Conservation (phyloP, 2,113 vertebrate genomes). For the Ardeotis arabs region DNA sequence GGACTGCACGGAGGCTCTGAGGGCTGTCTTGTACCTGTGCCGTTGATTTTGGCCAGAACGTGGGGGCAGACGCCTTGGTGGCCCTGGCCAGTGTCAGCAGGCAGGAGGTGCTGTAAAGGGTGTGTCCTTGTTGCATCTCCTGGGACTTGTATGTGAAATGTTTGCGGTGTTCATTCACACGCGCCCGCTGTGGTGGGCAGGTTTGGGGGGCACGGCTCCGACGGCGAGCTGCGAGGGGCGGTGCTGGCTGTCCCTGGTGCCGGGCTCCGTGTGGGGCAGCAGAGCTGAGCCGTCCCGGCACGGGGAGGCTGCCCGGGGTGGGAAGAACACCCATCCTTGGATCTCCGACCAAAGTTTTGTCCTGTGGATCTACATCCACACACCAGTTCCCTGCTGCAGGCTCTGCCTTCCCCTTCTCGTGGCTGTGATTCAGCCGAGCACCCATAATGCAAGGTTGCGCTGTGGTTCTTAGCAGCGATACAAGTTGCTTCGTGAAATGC, state of each 20-base stretch:
- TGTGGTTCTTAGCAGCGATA: not conserved
- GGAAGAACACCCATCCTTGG: rapidly evolving
- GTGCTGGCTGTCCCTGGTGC: not conserved
- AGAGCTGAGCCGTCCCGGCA: not conserved
- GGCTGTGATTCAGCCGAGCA: not conserved
- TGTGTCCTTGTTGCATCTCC: not conserved
- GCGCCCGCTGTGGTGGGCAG: not conserved
- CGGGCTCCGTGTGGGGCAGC: rapidly evolving
- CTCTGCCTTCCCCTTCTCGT: not conserved
- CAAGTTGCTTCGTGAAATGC: not conserved
- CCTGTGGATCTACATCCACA: rapidly evolving
- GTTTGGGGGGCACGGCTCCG: not conserved
- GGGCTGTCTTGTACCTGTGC: not conserved
- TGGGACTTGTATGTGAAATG: not conserved
- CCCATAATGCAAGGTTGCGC: not conserved
- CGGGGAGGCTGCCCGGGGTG: not conserved
- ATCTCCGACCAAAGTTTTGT: rapidly evolving
- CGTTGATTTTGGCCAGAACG: not conserved
- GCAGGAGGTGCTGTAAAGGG: not conserved
- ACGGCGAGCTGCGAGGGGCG: rapidly evolving
- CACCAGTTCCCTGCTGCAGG: rapidly evolving
- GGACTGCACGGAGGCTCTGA: rapidly evolving
- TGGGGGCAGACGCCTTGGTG: not conserved
- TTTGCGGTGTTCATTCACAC: too few relatives aligned
- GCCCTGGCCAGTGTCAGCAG: not conserved